Base-by-base conservation (phyloP, 1,140 invertebrate species). In the Saccostrea cuccullata region DNA sequence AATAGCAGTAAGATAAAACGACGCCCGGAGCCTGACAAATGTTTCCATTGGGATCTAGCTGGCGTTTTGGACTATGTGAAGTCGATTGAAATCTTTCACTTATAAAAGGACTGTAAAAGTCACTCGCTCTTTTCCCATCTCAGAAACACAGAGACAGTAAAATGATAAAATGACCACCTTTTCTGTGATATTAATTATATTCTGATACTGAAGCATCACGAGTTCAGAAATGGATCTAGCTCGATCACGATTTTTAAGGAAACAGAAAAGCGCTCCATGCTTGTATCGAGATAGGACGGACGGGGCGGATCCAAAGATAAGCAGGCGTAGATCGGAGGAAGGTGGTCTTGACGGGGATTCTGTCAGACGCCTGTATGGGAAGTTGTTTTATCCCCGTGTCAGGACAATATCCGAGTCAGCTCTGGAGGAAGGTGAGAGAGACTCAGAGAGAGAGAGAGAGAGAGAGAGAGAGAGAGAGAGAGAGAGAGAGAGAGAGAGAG, bases 401-500 rank as follows among this genome's bases (percentile, higher is more conserved):
- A 30, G 70, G 70, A 77, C 70, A 30, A 77, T 77, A 77, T 77
- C 70, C 26, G 70, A 77, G 26, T 77, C 70, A 17, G 70, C 70
- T 12, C 26, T 77, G 11, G 70, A 77, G 30, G 70, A 77, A 77
- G 70, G 70, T 77, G 26, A 26, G 67, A 2, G 67, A 73, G 67
- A n/a, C n/a, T n/a, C n/a, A 73, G 67, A 73, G 67, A 73, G 67
- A 73, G 67, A 73, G 67, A 70, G 58, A 60, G 58, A 60, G 58
- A 60, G 58, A 64, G 58, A 64, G 58, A 64, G n/a, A n/a, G n/a
- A n/a, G n/a, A n/a, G n/a, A n/a, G 23, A 26, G 67, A 73, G 67
- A 73, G 67, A 73, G 67, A 73, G 67, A 73, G 26, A 73, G 67
- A 73, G 67, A 73, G 67, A 73, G 67, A 73, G 67, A 73, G 67